A percentile compares a stretch with the other conserved stretches of the same genome.
phyloP scores from a whole-genome alignment of 1,140 invertebrate species.

The Nasonia giraulti region DNA sequence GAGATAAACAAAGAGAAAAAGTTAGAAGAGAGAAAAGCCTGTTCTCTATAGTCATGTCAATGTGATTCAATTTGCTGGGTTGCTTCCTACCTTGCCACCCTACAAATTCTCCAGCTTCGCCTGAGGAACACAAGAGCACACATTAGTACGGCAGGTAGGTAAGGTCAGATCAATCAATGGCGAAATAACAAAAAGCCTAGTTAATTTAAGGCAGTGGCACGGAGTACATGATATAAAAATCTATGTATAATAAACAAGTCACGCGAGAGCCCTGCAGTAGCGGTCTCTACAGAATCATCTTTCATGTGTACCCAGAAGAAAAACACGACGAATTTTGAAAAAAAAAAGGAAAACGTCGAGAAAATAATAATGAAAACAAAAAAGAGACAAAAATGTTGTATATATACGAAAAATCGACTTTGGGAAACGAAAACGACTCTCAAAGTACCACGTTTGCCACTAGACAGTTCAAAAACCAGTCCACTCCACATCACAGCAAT shows the following conservation, averaged over 20 bases:
- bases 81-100: conserved; percentile 87
- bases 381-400: background rate
- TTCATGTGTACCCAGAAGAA: no score
- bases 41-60: conserved; percentile 71
- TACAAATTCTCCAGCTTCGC: conserved; percentile 89
- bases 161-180: conserved; percentile 73
- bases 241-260: background rate
- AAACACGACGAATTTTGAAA: background rate
- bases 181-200: conserved; percentile 68
- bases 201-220: conserved; percentile 72
- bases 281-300: background rate
- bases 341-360: background rate
- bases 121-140: conserved; percentile 78
- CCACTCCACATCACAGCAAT: conserved; percentile 74
- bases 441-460: conserved; percentile 70
- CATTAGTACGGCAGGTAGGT: conserved; percentile 76
- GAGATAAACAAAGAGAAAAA: conserved; percentile 9
- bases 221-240: conserved; percentile 47
- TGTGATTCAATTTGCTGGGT: conserved; percentile 74
- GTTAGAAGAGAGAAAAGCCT: conserved; percentile 59
- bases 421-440: conserved; percentile 22
- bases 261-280: background rate
- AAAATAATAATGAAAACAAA: background rate
- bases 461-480: conserved; percentile 74
- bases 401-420: conserved; percentile 2